Conservation (phyloP, 2,888 invertebrate genomes). For the Agrotis clavis region DNA sequence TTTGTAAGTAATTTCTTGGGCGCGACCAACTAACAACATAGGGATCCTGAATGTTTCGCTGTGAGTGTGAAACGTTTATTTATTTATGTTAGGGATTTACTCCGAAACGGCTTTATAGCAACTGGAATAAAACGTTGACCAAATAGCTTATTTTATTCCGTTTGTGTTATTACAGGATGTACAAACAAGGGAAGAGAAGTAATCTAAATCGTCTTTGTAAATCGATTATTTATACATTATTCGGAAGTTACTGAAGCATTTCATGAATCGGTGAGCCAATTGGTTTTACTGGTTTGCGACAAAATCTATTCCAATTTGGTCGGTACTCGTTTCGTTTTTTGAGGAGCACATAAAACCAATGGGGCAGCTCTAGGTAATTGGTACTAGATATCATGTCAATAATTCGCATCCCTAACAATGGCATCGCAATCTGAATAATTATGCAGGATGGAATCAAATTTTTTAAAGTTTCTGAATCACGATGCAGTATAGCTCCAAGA, state of each 20-base stretch:
- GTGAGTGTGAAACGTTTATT: conserved; percentile 35
- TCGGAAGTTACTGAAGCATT: background rate
- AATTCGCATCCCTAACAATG: background rate
- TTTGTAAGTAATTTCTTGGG: conserved; percentile 42
- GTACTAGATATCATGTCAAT: background rate
- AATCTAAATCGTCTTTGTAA: conserved; percentile 1
- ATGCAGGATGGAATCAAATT: no score
- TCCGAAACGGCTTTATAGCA: conserved; percentile 30
- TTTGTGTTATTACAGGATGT: conserved; percentile 19
- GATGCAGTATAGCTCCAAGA: background rate
- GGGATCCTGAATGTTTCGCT: conserved; percentile 2
- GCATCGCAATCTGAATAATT: background rate
- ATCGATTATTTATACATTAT: background rate
- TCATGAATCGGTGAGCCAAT: background rate
- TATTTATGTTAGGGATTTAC: conserved; percentile 48
- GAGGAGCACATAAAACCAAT: background rate
- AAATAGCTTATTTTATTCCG: conserved; percentile 26
- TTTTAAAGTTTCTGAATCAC: background rate
- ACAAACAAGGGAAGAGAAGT: background rate
- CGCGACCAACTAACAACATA: conserved; percentile 22
- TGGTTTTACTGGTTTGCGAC: background rate
- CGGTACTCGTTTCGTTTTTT: background rate
- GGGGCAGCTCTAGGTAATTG: no score
- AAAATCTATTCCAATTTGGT: background rate
- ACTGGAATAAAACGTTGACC: conserved; percentile 39